phyloP scores from a whole-genome alignment of 2,888 invertebrate genomes.

The Tortrix viridana region DNA sequence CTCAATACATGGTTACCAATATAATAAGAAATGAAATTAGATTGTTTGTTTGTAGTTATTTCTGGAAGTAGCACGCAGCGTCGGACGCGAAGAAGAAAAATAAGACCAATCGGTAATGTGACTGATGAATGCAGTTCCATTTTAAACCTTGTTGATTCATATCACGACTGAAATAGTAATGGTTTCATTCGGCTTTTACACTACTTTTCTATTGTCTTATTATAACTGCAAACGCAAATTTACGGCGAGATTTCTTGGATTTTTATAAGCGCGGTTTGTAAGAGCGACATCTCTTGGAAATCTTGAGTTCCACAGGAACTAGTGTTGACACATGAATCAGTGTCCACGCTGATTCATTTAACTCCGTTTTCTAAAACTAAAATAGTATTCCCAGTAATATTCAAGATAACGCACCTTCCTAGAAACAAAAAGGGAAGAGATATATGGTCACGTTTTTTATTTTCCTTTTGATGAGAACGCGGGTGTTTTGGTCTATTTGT shows the following conservation, averaged over 20 bases:
- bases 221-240: too few species aligned
- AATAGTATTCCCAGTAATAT: conserved; percentile 33
- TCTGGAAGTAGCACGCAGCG: too few species aligned
- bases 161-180: background rate
- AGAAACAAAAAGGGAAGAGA: conserved; percentile 36
- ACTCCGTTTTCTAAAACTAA: conserved; percentile 30
- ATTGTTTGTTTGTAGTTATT: too few species aligned
- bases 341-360: conserved; percentile 29
- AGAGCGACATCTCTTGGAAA: conserved; percentile 15
- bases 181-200: background rate
- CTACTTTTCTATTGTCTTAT: background rate
- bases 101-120: too few species aligned
- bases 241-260: too few species aligned
- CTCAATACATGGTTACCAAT: too few species aligned
- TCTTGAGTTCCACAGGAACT: conserved; percentile 15
- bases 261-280: background rate
- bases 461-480: conserved; percentile 27
- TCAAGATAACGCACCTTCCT: conserved; percentile 28
- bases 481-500: conserved; percentile 26
- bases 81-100: too few species aligned
- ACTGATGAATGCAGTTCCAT: background rate
- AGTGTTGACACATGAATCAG: conserved; percentile 33
- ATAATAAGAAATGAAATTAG: too few species aligned
- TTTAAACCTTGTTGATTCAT: background rate
- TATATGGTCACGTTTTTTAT: conserved; percentile 36